Evolutionary conservation across 92 coral and sea anemone species (phyloP).

Genomic region (Plumapathes pennacea): DNA sequence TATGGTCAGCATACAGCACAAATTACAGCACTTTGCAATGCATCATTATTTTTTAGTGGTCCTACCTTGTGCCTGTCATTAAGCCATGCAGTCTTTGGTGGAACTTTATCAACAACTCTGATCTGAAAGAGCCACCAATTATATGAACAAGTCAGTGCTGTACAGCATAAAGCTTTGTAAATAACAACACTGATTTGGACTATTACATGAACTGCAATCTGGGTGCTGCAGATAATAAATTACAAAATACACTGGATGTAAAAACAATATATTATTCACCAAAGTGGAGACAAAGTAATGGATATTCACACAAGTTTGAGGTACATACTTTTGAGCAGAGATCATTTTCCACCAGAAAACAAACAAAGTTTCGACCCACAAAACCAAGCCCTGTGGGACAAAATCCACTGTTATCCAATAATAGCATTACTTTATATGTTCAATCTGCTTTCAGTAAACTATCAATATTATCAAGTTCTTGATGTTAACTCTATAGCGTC

Average conservation of each 20-base stretch:
- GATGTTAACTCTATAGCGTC: too few relatives aligned
- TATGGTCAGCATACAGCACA: background rate
- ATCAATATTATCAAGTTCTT: too few relatives aligned
- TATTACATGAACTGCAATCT: too few relatives aligned
- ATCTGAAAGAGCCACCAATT: too few relatives aligned
- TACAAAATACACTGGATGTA: too few relatives aligned
- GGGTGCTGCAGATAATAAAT: too few relatives aligned
- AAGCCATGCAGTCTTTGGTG: slow-evolving; percentile 96
- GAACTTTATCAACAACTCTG: slow-evolving; percentile 95
- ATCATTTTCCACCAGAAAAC: slow-evolving; percentile 77
- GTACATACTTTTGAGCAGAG: slow-evolving; percentile 84
- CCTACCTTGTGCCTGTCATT: slow-evolving; percentile 79
- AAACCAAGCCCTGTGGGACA: slow-evolving; percentile 78
- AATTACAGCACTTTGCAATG: background rate
- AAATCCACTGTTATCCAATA: background rate
- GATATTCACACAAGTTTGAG: background rate
- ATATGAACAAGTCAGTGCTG: too few relatives aligned
- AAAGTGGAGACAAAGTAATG: background rate
- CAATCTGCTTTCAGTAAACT: too few relatives aligned
- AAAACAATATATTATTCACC: background rate
- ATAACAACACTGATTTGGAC: too few relatives aligned
- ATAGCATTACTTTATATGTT: too few relatives aligned
- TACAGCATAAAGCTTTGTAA: too few relatives aligned
- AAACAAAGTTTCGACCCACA: slow-evolving; percentile 91
- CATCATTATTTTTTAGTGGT: background rate